Base-by-base conservation (phyloP, 1,140 invertebrate species). In the Ruditapes philippinarum region DNA sequence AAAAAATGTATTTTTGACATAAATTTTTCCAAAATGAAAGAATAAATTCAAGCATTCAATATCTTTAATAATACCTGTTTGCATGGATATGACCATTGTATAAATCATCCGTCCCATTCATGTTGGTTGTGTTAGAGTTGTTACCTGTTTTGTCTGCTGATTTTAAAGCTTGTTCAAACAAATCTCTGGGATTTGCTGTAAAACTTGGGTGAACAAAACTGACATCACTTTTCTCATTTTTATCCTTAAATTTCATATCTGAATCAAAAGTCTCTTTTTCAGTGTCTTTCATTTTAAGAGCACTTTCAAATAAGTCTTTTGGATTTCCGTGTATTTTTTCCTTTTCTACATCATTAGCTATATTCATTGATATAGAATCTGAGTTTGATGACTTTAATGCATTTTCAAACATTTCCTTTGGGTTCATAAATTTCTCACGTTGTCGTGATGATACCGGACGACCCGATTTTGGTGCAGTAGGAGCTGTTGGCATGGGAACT, bases 401-500 rank as follows among this genome's bases (percentile, higher is more conserved):
- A 17, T 90, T 89, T 60, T 92, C 90, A 91, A 93, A 93, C 90
- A 92, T 91, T 54, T 93, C 93, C 74, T 92, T 93, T 31, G 91
- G 92, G 83, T 83, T 92, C 70, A 91, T 74, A 42, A 91, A 92
- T 33, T 89, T 74, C 38, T 92, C 90, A 54, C 65, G 78, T 54
- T 92, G 74, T 31, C 91, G 74, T 7, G 84, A 54, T 1, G 92
- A 92, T 38, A 86, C 22, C 14, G 90, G 90, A 25, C 83, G 82
- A 12, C 87, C 82, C 31, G 92, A 90, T 60, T 90, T 93, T 38
- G 91, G 88, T 42, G 83, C 89, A n/a, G 88, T 80, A 42, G 91
- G 91, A 5, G 90, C 87, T 76, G 90, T 89, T 81, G 90, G 91
- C 51, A 91, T 82, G 54, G 87, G 73, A 38, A 92, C 79, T 5